Conservation (phyloP, 2,888 invertebrate species). For the Anticlea derivata region DNA sequence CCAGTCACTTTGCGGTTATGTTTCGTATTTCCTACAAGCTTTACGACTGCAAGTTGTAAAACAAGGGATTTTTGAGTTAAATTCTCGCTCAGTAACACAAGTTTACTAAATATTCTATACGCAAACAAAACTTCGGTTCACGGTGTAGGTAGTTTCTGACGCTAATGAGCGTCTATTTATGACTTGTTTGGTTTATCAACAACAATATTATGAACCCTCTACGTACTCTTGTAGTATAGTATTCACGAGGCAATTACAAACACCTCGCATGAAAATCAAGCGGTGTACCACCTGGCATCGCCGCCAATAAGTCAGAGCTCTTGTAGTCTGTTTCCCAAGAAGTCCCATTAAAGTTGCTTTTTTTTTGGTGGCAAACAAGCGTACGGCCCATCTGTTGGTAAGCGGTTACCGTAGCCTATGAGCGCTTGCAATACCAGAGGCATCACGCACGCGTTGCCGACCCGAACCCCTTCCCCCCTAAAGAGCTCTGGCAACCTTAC, state of each 20-base stretch:
- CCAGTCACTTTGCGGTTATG: neutral
- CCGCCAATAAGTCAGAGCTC: neutral
- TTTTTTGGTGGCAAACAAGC: no score
- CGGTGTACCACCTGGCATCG: neutral
- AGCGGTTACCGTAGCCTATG: no score
- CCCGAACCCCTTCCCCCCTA: no score
- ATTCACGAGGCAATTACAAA: no score
- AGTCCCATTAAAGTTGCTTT: no score
- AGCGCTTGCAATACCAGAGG: no score
- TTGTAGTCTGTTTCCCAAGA: neutral
- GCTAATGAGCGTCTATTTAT: conserved; percentile 18
- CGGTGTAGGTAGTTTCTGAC: conserved; percentile 15
- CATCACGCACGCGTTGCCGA: no score
- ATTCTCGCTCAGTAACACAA: conserved; percentile 6
- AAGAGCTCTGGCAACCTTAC: no score
- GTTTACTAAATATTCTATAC: conserved; percentile 19
- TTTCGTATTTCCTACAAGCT: neutral
- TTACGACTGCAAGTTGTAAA: neutral
- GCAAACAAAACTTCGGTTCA: conserved; percentile 9
- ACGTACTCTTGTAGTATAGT: no score
- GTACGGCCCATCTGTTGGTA: no score
- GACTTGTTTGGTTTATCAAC: neutral
- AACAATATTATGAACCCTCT: neutral
- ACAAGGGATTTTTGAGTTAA: neutral
- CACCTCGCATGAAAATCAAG: no score